These are phyloP conservation scores for Physocephala rufipes DNA, from an alignment of 2,888 invertebrate species.

Conservation along the genomic window DNA sequence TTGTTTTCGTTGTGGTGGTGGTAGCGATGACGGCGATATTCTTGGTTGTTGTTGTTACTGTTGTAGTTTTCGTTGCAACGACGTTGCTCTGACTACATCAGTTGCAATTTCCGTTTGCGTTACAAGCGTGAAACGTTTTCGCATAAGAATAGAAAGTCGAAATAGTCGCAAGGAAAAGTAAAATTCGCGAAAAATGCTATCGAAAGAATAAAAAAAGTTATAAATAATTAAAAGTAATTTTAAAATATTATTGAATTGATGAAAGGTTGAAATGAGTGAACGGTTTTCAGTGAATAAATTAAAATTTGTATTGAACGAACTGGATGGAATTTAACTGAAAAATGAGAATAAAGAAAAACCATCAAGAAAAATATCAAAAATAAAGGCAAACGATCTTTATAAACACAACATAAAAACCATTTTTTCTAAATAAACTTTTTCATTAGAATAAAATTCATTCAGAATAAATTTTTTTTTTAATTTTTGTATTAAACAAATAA, in stretches of 20 bases:
- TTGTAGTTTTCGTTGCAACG: conserved; percentile 22
- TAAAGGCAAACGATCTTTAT: no score
- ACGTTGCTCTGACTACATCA: conserved; percentile 45
- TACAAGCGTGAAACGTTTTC: conserved; percentile 37
- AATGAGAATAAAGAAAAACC: neutral
- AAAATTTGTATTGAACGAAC: neutral
- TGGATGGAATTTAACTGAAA: neutral
- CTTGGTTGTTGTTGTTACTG: conserved; percentile 3
- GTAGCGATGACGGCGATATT: conserved; percentile 6
- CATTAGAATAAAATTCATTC: no score
- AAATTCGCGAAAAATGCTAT: neutral
- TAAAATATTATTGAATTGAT: conserved; percentile 28
- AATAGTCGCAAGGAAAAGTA: no score
- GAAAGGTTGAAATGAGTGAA: neutral
- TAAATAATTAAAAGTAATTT: conserved; percentile 22
- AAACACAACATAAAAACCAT: no score
- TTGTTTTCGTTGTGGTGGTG: neutral
- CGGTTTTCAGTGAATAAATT: neutral
- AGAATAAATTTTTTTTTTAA: no score
- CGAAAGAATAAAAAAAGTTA: neutral
- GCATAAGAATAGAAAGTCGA: neutral
- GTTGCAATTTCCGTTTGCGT: conserved; percentile 52
- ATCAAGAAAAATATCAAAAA: neutral
- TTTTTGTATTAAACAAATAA: no score
- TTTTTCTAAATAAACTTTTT: no score